These are phyloP conservation scores for Fragum fragum DNA, from an alignment of 2,888 invertebrate species.

Conservation along the genomic window DNA sequence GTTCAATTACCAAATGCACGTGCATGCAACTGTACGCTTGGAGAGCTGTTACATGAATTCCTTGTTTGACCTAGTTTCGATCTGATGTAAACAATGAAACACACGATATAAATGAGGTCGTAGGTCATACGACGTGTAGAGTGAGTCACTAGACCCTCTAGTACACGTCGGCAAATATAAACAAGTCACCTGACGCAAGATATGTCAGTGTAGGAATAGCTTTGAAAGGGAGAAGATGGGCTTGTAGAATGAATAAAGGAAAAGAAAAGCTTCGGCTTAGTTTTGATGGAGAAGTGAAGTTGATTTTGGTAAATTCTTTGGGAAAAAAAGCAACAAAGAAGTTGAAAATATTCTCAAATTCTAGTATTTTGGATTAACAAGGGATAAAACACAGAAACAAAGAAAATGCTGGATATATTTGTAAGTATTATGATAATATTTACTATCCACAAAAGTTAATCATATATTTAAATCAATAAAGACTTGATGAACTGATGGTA, in stretches of 20 bases:
- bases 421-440: conserved; percentile 54
- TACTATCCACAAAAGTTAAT: no score
- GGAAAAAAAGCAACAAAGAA: conserved; percentile 1
- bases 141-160: conserved; percentile 39
- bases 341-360: neutral
- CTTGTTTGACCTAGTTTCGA: conserved; percentile 56
- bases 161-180: conserved; percentile 68
- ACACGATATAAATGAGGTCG: conserved; percentile 55
- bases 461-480: no score
- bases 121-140: conserved; percentile 59
- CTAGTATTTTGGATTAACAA: conserved; percentile 1
- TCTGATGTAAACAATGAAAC: conserved; percentile 70
- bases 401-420: conserved; percentile 58
- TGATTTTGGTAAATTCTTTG: neutral
- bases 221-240: conserved; percentile 67
- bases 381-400: conserved; percentile 15
- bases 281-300: conserved; percentile 29
- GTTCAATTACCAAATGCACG: neutral
- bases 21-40: neutral
- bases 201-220: conserved; percentile 63
- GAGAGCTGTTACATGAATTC: conserved; percentile 37
- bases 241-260: conserved; percentile 63
- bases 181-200: conserved; percentile 70
- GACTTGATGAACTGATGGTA: no score
- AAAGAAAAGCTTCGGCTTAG: conserved; percentile 68